Conservation (phyloP, 2,113 vertebrate genomes). For the Numenius arquata region DNA sequence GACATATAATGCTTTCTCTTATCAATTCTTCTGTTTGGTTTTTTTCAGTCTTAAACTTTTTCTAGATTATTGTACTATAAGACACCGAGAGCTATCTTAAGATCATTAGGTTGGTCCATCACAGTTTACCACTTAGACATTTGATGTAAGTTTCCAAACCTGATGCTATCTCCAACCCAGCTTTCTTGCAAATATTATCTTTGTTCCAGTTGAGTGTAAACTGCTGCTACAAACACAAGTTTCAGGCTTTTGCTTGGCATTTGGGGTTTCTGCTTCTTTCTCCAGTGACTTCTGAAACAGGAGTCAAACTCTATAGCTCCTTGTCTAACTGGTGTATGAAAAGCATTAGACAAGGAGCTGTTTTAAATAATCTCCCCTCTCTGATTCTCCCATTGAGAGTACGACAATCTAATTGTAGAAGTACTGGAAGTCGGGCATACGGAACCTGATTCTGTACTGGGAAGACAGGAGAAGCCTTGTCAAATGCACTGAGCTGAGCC, state of each 20-base stretch:
- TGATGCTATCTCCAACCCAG: not conserved
- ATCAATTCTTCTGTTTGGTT: not conserved
- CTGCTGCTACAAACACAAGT: not conserved
- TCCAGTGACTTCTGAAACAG: not conserved
- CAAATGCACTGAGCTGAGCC: not conserved
- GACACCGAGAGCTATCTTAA: not conserved
- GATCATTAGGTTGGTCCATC: not conserved
- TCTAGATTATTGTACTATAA: not conserved
- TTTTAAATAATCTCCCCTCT: not conserved
- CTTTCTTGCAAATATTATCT: not conserved
- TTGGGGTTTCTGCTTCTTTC: not conserved
- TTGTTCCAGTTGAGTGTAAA: not conserved
- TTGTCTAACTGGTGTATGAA: not conserved
- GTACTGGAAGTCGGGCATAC: accelerated
- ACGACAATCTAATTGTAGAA: not conserved
- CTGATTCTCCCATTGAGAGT: not conserved
- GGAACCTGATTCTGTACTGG: not conserved
- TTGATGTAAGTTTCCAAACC: not conserved
- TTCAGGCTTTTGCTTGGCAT: not conserved
- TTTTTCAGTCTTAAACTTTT: not conserved
- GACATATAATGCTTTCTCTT: not conserved
- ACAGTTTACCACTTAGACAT: not conserved
- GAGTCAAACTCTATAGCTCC: not conserved
- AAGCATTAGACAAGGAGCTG: not conserved
- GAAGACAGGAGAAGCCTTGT: not conserved